These are phyloP conservation scores for Trinorchestia longiramus DNA, from an alignment of 1,140 invertebrate species.

Conservation along the genomic window DNA sequence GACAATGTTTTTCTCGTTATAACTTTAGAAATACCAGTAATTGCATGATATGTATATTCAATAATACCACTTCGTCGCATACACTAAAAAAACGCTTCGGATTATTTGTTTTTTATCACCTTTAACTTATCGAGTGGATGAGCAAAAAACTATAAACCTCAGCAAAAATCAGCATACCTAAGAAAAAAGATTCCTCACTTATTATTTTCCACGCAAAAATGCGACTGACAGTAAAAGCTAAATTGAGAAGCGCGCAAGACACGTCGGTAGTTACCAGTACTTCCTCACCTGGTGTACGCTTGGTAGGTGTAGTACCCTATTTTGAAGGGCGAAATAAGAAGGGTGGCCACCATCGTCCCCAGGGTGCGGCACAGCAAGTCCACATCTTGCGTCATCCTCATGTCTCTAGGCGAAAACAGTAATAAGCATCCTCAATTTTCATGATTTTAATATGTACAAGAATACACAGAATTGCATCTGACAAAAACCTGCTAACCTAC, in stretches of 20 bases:
- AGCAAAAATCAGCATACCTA: no score
- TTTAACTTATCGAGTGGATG: no score
- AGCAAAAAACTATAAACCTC: no score
- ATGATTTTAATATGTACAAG: not conserved
- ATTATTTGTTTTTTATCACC: no score
- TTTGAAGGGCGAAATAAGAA: conserved; percentile 75
- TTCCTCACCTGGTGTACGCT: conserved; percentile 68
- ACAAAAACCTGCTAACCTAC: not conserved
- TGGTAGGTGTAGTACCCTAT: conserved; percentile 74
- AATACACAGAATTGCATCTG: not conserved
- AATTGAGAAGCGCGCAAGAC: not conserved
- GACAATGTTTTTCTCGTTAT: no score
- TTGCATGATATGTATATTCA: no score
- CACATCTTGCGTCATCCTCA: conserved; percentile 76
- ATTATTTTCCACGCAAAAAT: not conserved
- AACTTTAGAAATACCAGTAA: no score
- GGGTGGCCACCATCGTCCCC: conserved; percentile 71
- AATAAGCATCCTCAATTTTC: not conserved
- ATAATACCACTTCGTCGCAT: no score
- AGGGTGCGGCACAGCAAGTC: conserved; percentile 73
- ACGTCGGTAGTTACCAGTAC: not conserved
- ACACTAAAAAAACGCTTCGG: no score
- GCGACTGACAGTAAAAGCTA: not conserved
- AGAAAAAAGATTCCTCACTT: no score
- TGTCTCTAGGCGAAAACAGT: conserved; percentile 70